Conservation (phyloP, 2,113 vertebrate species). For the Hiodon tergisus region DNA sequence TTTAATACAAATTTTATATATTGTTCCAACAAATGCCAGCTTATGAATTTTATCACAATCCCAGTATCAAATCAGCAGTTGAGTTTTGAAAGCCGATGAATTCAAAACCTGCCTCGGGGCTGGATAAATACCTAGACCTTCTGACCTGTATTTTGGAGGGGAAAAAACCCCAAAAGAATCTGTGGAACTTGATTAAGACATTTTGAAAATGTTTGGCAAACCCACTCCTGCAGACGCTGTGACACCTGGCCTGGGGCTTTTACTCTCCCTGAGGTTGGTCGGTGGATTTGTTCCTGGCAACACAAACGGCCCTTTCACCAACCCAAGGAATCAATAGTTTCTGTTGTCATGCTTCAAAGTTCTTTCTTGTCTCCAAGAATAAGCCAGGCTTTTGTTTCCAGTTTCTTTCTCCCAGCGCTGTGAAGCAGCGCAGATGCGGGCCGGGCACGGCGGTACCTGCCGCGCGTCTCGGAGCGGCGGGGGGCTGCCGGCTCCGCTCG, state of each 20-base stretch:
- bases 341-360: slow-evolving; percentile 48
- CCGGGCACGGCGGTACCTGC: background rate
- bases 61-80: no score
- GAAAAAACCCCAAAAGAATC: no score
- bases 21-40: background rate
- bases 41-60: no score
- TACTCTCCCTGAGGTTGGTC: slow-evolving; percentile 11
- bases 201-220: background rate
- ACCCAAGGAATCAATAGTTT: slow-evolving; percentile 42
- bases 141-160: background rate
- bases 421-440: background rate
- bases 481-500: background rate
- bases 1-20: background rate
- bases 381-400: slow-evolving; percentile 11
- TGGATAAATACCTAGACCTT: background rate
- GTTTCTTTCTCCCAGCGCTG: background rate
- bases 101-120: no score
- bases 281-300: slow-evolving; percentile 35
- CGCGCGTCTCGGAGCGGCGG: background rate
- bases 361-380: slow-evolving; percentile 2
- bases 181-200: background rate
- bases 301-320: slow-evolving; percentile 31
- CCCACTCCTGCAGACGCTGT: no score
- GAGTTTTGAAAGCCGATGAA: no score
- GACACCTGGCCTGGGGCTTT: background rate